These are phyloP conservation scores for Trichoplusia ni DNA, from an alignment of 1,140 invertebrate species.

Conservation along the genomic window DNA sequence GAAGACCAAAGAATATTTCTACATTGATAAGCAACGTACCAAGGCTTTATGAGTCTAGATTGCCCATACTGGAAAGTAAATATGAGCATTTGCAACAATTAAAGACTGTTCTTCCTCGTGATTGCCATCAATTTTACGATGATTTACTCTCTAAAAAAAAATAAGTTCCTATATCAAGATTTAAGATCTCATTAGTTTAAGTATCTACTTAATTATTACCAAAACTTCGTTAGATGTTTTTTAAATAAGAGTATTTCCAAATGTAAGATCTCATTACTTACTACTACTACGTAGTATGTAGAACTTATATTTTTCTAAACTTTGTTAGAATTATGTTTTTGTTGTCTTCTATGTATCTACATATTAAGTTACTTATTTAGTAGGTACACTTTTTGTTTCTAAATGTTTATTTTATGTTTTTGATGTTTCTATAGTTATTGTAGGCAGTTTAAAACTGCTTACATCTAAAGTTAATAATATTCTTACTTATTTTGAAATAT, in stretches of 20 bases:
- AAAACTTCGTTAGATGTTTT: no score
- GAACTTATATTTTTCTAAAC: slow-evolving; percentile 26
- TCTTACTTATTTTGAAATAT: slow-evolving; percentile 34
- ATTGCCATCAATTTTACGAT: slow-evolving; percentile 38
- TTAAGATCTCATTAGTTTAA: slow-evolving; percentile 24
- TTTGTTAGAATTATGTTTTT: slow-evolving; percentile 35
- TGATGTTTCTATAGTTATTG: slow-evolving; percentile 33
- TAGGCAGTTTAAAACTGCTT: slow-evolving; percentile 33
- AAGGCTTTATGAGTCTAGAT: neutral
- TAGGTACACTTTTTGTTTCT: slow-evolving; percentile 35
- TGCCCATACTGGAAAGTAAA: slow-evolving; percentile 36
- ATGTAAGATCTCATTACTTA: slow-evolving; percentile 32
- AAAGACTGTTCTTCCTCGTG: slow-evolving; percentile 37
- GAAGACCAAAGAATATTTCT: no score
- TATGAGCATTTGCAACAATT: slow-evolving; percentile 46
- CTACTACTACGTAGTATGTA: slow-evolving; percentile 33
- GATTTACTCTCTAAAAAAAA: slow-evolving; percentile 14
- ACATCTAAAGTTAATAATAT: slow-evolving; percentile 32
- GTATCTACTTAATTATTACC: neutral
- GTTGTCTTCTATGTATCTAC: slow-evolving; percentile 28
- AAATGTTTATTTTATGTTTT: slow-evolving; percentile 35
- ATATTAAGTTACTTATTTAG: slow-evolving; percentile 12
- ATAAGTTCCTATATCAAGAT: slow-evolving; percentile 30
- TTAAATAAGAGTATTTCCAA: slow-evolving; percentile 28
- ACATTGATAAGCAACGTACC: no score